These are phyloP conservation scores for Callaeas wilsoni DNA, from an alignment of 2,113 vertebrate genomes.

Conservation along the genomic window DNA sequence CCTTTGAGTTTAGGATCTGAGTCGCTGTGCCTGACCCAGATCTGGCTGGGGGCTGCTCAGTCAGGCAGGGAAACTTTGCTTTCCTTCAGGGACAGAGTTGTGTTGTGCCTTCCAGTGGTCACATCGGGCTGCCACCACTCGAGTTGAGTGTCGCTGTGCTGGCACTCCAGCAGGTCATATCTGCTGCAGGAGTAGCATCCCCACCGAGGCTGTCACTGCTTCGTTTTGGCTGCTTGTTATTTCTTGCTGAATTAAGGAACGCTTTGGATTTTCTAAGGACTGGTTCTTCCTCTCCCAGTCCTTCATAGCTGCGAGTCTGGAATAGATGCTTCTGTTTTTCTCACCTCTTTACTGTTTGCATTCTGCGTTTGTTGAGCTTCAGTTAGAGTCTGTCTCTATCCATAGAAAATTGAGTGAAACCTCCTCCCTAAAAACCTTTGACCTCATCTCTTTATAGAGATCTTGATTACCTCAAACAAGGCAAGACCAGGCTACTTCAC, in stretches of 20 bases:
- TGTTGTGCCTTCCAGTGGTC: background rate
- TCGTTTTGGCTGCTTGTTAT: background rate
- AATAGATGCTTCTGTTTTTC: background rate
- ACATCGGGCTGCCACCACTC: background rate
- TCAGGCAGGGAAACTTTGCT: background rate
- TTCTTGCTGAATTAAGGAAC: background rate
- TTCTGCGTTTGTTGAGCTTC: background rate
- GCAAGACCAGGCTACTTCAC: background rate
- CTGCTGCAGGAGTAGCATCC: background rate
- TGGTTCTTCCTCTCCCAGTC: background rate
- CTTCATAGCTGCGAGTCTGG: background rate
- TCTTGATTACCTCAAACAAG: background rate
- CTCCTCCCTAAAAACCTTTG: background rate
- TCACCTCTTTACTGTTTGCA: background rate
- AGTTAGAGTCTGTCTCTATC: background rate
- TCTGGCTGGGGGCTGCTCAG: background rate
- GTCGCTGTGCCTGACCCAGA: background rate
- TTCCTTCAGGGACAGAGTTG: background rate
- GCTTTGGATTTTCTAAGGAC: background rate
- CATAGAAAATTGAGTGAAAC: background rate
- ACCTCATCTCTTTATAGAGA: background rate
- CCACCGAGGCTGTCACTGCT: background rate
- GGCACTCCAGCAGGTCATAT: background rate
- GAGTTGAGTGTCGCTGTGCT: background rate
- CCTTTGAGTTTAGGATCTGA: background rate